Evolutionary conservation across 2,797 vertebrate genomes (phyloP).

Genomic region (Cryptoblepharus egeriae): DNA sequence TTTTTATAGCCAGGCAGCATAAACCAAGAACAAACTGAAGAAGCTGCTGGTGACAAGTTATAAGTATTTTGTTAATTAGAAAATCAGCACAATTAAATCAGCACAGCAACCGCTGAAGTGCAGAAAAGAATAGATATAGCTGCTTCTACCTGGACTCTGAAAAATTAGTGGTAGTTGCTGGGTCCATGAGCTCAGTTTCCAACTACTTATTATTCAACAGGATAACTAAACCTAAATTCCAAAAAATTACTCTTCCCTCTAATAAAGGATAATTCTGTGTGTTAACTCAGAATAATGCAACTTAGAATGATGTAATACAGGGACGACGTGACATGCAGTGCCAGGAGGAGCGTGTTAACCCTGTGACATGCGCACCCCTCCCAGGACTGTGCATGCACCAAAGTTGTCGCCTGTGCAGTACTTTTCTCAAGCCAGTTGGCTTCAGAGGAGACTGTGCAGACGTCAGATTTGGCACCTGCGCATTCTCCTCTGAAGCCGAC

Average conservation of each 20-base stretch:
- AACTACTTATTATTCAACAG: not conserved
- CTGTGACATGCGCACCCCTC: too few species aligned
- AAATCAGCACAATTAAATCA: constrained; percentile 53
- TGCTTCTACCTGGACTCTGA: not conserved
- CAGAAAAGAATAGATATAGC: fast-evolving
- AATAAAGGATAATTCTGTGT: not conserved
- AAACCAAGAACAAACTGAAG: constrained; percentile 54
- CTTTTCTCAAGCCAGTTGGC: too few species aligned
- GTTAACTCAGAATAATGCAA: too few species aligned
- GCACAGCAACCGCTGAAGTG: constrained; percentile 1
- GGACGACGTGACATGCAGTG: too few species aligned
- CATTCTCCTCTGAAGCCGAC: too few species aligned
- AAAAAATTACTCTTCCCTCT: not conserved
- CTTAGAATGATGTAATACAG: too few species aligned
- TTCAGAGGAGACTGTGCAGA: too few species aligned
- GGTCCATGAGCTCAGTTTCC: not conserved
- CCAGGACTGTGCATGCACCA: too few species aligned
- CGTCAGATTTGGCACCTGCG: too few species aligned
- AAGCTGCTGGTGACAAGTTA: constrained; percentile 56
- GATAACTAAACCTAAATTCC: too few species aligned
- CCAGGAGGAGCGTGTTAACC: too few species aligned
- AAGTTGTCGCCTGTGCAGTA: too few species aligned
- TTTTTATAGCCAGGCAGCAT: constrained; percentile 58
- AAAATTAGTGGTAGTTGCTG: not conserved
- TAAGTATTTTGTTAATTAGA: constrained; percentile 64